Evolutionary conservation across 2,888 invertebrate genomes (phyloP).

Genomic region (Halictus ligatus): DNA sequence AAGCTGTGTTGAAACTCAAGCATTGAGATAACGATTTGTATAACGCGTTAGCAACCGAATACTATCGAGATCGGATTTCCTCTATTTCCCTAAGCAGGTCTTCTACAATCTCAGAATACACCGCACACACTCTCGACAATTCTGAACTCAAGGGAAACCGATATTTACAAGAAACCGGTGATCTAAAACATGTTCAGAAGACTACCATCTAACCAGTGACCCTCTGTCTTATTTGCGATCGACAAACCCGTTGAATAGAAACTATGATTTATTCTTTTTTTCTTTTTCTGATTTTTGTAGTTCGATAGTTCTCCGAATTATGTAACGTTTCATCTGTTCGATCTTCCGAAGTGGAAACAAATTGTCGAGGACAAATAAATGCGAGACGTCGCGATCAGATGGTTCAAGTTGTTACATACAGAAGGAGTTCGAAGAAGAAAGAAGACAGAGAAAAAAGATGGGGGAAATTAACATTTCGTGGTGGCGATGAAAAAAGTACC

Average conservation of each 20-base stretch:
- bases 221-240: constrained; percentile 39
- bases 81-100: neutral
- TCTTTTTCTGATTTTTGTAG: neutral
- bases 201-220: constrained; percentile 35
- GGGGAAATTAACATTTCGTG: constrained; percentile 68
- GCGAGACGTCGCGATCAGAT: constrained; percentile 33
- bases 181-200: constrained; percentile 22
- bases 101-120: neutral
- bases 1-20: constrained; percentile 3
- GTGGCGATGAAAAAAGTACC: constrained; percentile 77
- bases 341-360: too few species aligned
- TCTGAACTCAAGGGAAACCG: neutral
- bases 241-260: neutral
- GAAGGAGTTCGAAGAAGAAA: constrained; percentile 56
- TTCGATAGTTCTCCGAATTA: neutral
- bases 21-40: neutral
- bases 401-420: constrained; percentile 58
- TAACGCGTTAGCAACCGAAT: constrained; percentile 12
- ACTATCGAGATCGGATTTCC: constrained; percentile 1
- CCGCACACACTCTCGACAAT: neutral
- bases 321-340: neutral
- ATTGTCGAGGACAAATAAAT: constrained; percentile 56
- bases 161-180: constrained; percentile 38
- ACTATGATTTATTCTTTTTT: neutral
- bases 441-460: constrained; percentile 58